Evolutionary conservation across 2,113 vertebrate genomes (phyloP), one percentile per base, ranked within the genome.

Genomic region (Phalacrocorax pelagicus): DNA sequence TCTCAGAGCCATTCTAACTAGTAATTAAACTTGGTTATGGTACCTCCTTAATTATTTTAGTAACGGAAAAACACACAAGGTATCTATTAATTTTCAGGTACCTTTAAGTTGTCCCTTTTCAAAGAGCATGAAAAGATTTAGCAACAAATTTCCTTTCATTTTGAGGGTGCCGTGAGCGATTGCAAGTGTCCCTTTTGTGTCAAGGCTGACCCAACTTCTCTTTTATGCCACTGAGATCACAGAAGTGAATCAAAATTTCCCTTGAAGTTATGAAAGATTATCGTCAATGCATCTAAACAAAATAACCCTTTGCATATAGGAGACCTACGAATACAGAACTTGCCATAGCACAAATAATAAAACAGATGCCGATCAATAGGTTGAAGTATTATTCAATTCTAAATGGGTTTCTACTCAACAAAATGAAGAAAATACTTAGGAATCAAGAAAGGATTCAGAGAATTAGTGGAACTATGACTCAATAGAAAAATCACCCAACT

Each of bases 401-500:
- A 88, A 82, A 83, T 74, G 34, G 18, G 32, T 87, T 84, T 93
- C n/a, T 71, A 61, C 63, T 66, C 11, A 1, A 57, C 9, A 92
- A 94, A 91, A 87, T 80, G 42, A 85, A 85, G 75, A 82, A 95
- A 83, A 92, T 82, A 34, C 71, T 86, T 93, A 9, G 21, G 42
- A 77, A 61, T 91, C 83, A 88, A 81, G 40, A 86, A 95, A 85
- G 40, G 8, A 83, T 74, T 70, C 22, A 10, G 42, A 90, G 71
- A 86, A 83, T 73, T 91, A 71, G n/a, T 59, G 27, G 55, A 94
- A 90, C 59, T 86, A 18, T 92, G 92, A 89, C 61, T 94, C 91
- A 92, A 52, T 80, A 94, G 67, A 93, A 94, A 94, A 95, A 91
- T 93, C 86, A 85, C 63, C 20, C 29, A 78, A 77, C 59, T 72